A percentile compares a stretch with the other conserved stretches of the same genome.
These are phyloP conservation scores for Eremobia ochroleuca DNA, from an alignment of 2,888 invertebrate genomes.

Conservation along the genomic window DNA sequence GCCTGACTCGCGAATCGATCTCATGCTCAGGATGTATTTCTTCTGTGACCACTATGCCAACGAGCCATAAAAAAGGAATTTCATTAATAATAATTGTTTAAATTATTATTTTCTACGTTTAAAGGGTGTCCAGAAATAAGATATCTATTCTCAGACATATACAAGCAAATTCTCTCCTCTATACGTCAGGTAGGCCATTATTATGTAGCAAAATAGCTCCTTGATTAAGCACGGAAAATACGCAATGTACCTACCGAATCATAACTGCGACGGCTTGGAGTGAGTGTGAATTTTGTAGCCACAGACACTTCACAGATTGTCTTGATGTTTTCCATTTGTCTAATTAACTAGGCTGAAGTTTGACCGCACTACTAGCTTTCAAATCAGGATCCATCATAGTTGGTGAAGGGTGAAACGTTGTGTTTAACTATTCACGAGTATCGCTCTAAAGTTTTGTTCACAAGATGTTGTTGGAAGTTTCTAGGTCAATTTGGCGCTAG, in stretches of 20 bases:
- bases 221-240: slow-evolving; percentile 12
- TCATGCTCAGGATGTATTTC: too few species aligned
- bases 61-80: too few species aligned
- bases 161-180: too few species aligned
- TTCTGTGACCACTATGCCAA: too few species aligned
- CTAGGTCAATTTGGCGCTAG: slow-evolving; percentile 36
- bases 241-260: slow-evolving; percentile 8
- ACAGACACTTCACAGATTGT: slow-evolving; percentile 47
- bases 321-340: slow-evolving; percentile 65
- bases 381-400: slow-evolving; percentile 57
- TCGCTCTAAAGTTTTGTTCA: slow-evolving; percentile 37
- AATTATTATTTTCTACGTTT: background rate
- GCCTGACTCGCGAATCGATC: too few species aligned
- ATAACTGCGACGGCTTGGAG: slow-evolving; percentile 5
- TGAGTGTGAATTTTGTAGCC: slow-evolving; percentile 27
- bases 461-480: slow-evolving; percentile 43
- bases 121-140: background rate
- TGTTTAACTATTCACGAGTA: slow-evolving; percentile 57
- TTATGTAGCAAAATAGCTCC: background rate
- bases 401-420: slow-evolving; percentile 26
- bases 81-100: background rate
- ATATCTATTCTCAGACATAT: background rate
- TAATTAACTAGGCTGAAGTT: slow-evolving; percentile 62
- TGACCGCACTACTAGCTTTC: slow-evolving; percentile 54
- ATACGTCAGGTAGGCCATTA: background rate